Evolutionary conservation across 1,140 invertebrate species (phyloP), one percentile per base, ranked within the genome.

Genomic region (Macrobrachium rosenbergii): DNA sequence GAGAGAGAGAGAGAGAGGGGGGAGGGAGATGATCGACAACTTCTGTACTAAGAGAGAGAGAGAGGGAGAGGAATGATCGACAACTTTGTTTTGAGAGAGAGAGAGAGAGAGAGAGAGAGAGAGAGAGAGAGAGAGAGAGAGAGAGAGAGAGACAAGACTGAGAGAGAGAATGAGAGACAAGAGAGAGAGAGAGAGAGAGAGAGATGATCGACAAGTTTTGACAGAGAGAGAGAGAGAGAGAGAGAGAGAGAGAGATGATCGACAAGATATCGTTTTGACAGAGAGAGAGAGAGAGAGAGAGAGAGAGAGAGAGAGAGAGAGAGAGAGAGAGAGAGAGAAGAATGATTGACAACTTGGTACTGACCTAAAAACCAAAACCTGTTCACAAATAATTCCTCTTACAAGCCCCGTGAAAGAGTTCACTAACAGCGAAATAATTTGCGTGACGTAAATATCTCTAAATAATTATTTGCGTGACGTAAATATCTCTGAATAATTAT

Each of bases 21-120:
- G n/a, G n/a, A n/a, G n/a, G n/a, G n/a, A n/a, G n/a, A 28, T n/a
- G 7, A 28, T 5, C 2, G 23, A 28, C 5, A 75, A 14, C 5
- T 5, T 16, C n/a, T n/a, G n/a, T n/a, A n/a, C n/a, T n/a, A 11
- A 21, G 16, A 45, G 45, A 28, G 23, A 75, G 72, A 75, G 23
- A 75, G 23, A 75, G 72, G 28, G 23, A 75, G 72, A 75, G 23
- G n/a, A n/a, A n/a, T n/a, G n/a, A n/a, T n/a, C n/a, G n/a, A n/a
- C n/a, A n/a, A n/a, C n/a, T n/a, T n/a, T n/a, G n/a, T n/a, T n/a
- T n/a, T n/a, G n/a, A n/a, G n/a, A n/a, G n/a, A n/a, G n/a, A 73
- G 69, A 73, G 69, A 73, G 69, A 73, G 69, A 73, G 69, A 73
- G 69, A 73, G 69, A 73, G 69, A 73, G 23, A 73, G 69, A 73